Base-by-base conservation (phyloP, 2,888 invertebrate genomes). In the Pterostichus niger region DNA sequence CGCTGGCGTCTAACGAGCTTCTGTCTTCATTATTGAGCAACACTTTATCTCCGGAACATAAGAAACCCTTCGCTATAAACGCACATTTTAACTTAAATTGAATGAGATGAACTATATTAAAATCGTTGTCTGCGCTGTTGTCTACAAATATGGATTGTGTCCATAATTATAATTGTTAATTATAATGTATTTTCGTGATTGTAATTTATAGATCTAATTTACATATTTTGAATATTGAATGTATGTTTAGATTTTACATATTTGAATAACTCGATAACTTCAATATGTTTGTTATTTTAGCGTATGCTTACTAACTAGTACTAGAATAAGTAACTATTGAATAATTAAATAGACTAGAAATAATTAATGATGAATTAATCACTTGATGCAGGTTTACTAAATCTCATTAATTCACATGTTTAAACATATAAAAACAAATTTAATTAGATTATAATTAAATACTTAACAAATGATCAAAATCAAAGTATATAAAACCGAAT, bases 1-100 rank as follows among this genome's bases (percentile, higher is more conserved):
- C 56, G 11, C 56, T 44, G 33, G n/a, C 68, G 13, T 17, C 44
- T 71, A 71, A 71, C 68, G 68, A 71, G 68, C 17, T 71, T 71
- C 40, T 71, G 68, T 71, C 68, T 71, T 71, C 68, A 71, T 71
- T 71, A 71, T 44, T 71, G 44, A 71, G 68, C 44, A 71, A 71
- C 68, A 71, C 68, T 71, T 71, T 71, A 71, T 71, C 68, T 71
- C 17, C 56, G 17, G 56, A 56, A 56, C 56, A 56, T 71, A 71
- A 71, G 68, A 40, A 71, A 71, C 44, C 11, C 17, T 13, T n/a
- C 11, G 17, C 44, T 44, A 56, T 17, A 44, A 40, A 71, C 15
- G 40, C 40, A 71, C 40, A 40, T 71, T 71, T 44, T 44, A 40
- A 13, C 35, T 64, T 13, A 49, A 49, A 49, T 49, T 49, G 10